Percentiles rank a stretch among this genome's conserved stretches.
Conservation (phyloP, 1,140 invertebrate genomes). For the Zaprionus nigranus region DNA sequence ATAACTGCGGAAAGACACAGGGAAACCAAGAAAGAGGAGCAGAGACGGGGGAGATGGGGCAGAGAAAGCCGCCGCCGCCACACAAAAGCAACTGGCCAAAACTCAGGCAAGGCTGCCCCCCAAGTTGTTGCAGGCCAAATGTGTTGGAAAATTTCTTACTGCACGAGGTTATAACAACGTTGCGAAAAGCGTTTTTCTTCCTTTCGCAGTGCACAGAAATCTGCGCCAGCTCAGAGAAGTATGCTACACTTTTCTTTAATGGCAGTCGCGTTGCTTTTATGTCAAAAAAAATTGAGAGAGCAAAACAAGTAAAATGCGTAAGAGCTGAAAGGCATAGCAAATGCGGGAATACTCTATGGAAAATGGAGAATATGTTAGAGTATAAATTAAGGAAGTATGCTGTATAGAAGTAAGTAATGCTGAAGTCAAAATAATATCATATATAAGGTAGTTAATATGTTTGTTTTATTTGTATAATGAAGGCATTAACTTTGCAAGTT, state of each 20-base stretch:
- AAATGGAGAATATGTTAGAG: background rate
- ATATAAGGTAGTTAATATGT: too few species aligned
- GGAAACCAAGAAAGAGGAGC: slow-evolving; percentile 12
- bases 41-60: background rate
- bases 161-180: slow-evolving; percentile 56
- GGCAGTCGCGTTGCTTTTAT: slow-evolving; percentile 74
- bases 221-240: slow-evolving; percentile 55
- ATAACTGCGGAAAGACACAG: slow-evolving; percentile 19
- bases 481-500: background rate
- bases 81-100: slow-evolving; percentile 25
- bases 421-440: too few species aligned
- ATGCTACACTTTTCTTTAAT: slow-evolving; percentile 81
- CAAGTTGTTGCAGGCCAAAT: slow-evolving; percentile 69
- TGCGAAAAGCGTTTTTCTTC: slow-evolving; percentile 50
- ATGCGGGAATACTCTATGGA: slow-evolving; percentile 1
- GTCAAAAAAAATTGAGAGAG: slow-evolving; percentile 72
- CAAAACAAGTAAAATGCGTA: slow-evolving; percentile 19
- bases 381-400: background rate
- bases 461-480: background rate
- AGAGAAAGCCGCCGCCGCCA: slow-evolving; percentile 35
- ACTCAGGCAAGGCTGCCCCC: slow-evolving; percentile 60
- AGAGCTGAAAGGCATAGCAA: background rate
- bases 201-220: slow-evolving; percentile 25
- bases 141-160: slow-evolving; percentile 80
- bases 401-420: too few species aligned